phyloP scores from a whole-genome alignment of 2,888 invertebrate species.

The Cephus rjabovi region DNA sequence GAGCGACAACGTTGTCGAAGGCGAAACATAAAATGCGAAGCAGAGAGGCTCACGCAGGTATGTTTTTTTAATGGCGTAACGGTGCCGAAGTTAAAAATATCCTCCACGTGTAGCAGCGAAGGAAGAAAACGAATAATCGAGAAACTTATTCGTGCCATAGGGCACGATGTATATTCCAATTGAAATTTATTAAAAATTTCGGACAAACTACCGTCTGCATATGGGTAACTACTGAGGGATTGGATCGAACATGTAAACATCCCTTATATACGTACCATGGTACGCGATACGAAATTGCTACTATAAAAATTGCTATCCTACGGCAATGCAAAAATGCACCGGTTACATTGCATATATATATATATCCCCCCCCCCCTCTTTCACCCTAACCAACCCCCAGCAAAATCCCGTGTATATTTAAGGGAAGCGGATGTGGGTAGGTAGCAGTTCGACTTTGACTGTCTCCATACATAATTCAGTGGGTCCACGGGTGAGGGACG shows the following conservation, averaged over 20 bases:
- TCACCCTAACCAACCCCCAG: not conserved
- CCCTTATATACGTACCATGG: not conserved
- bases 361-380: not conserved
- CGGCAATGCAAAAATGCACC: not conserved
- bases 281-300: not conserved
- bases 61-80: not conserved
- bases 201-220: not conserved
- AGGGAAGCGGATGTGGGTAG: not conserved
- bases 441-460: conserved; percentile 13
- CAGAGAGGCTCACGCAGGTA: not conserved
- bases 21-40: not conserved
- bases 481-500: conserved; percentile 1
- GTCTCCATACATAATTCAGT: conserved; percentile 23
- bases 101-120: not conserved
- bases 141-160: not conserved
- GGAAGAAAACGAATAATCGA: not conserved
- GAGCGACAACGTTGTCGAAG: not conserved
- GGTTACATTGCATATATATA: not conserved
- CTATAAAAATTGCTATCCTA: not conserved
- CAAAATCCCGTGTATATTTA: not conserved
- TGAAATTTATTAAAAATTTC: not conserved
- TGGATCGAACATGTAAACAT: not conserved
- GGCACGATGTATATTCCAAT: not conserved
- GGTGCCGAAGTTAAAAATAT: not conserved
- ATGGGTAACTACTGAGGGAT: not conserved